Percentiles rank a stretch among this genome's conserved stretches.
Conservation (phyloP, 2,888 invertebrate species). For the Heliconius cydno region DNA sequence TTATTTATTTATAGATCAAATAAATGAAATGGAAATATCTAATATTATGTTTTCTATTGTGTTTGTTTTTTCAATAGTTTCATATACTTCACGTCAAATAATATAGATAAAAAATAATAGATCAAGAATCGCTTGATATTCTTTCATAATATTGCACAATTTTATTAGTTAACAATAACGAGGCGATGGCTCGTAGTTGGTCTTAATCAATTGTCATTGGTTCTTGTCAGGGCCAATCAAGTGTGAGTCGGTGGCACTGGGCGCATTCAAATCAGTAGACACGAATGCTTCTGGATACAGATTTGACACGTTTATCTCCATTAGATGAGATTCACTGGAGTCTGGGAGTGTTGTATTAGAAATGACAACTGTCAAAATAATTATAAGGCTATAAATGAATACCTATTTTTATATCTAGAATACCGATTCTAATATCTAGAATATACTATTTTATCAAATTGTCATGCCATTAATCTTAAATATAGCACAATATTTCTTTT, state of each 20-base stretch:
- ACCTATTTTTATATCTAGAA: neutral
- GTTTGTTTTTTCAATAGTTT: neutral
- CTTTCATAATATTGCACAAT: conserved; percentile 16
- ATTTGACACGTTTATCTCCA: conserved; percentile 33
- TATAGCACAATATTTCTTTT: neutral
- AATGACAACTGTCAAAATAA: conserved; percentile 1
- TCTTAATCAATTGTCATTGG: conserved; percentile 35
- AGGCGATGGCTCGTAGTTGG: conserved; percentile 5
- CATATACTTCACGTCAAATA: neutral
- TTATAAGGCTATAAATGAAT: neutral
- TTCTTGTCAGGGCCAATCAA: conserved; percentile 36
- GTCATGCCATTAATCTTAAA: neutral
- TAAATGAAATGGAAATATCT: neutral
- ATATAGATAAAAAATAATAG: neutral
- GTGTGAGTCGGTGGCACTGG: conserved; percentile 30
- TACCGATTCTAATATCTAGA: neutral
- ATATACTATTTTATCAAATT: too few relatives aligned
- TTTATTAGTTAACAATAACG: conserved; percentile 23
- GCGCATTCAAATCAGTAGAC: conserved; percentile 35
- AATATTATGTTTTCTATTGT: too few relatives aligned
- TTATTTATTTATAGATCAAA: neutral
- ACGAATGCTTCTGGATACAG: conserved; percentile 30
- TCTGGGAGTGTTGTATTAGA: neutral
- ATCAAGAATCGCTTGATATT: neutral
- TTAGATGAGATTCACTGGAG: conserved; percentile 12